Evolutionary conservation across 1,140 invertebrate species (phyloP).

Genomic region (Drosophila melanogaster): DNA sequence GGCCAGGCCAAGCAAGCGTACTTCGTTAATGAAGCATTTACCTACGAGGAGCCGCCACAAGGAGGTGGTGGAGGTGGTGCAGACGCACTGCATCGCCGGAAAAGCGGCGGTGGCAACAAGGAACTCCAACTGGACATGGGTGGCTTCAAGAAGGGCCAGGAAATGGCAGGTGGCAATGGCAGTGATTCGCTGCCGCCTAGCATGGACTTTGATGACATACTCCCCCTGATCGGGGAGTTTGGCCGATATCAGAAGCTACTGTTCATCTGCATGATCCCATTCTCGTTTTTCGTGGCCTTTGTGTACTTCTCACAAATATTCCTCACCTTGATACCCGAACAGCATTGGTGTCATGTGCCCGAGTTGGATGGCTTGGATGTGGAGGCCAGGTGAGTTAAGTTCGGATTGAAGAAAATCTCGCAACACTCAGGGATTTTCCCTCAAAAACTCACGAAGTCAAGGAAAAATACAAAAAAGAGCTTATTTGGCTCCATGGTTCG

Average conservation of each 20-base stretch:
- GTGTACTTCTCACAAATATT: slow-evolving; percentile 95
- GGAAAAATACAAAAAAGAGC: slow-evolving; percentile 26
- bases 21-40: slow-evolving; percentile 79
- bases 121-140: slow-evolving; percentile 66
- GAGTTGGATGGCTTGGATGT: slow-evolving; percentile 88
- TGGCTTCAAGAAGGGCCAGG: slow-evolving; percentile 44
- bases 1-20: slow-evolving; percentile 77
- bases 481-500: slow-evolving; percentile 4
- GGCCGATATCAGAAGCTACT: slow-evolving; percentile 94
- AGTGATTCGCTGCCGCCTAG: slow-evolving; percentile 35
- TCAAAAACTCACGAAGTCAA: slow-evolving; percentile 26
- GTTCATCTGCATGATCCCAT: slow-evolving; percentile 94
- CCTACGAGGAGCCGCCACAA: slow-evolving; percentile 50
- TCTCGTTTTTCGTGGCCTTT: slow-evolving; percentile 93
- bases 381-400: slow-evolving; percentile 87
- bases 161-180: background rate
- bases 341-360: slow-evolving; percentile 91
- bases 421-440: slow-evolving; percentile 8
- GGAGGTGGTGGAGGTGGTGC: slow-evolving; percentile 39
- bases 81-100: slow-evolving; percentile 67
- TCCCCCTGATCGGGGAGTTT: slow-evolving; percentile 94
- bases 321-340: slow-evolving; percentile 91
- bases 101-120: slow-evolving; percentile 70
- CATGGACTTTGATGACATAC: slow-evolving; percentile 93
- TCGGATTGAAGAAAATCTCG: slow-evolving; percentile 6